Base-by-base conservation (phyloP, 2,113 vertebrate genomes). In the Naja naja region DNA sequence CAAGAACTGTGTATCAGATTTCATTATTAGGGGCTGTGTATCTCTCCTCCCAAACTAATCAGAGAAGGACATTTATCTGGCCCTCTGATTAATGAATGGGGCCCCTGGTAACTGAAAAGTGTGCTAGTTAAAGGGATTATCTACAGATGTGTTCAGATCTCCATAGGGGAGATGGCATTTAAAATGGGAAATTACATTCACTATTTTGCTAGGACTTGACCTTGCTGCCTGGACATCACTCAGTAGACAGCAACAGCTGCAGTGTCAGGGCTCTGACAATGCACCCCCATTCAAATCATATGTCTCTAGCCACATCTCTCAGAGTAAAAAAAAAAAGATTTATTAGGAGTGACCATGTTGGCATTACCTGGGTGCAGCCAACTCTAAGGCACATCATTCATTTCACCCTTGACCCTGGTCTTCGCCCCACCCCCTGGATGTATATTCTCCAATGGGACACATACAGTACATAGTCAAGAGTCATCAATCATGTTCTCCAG, bases 51-150 rank as follows among this genome's bases (percentile, higher is more conserved):
- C 93, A 89, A 94, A 93, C 93, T 94, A 94, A 56, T 95, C 94
- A 95, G 95, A 95, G 86, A 93, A 94, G 91, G 93, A 93, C 96
- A 90, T 94, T 96, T 93, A 96, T 92, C 93, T 94, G 30, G 8
- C 47, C 90, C 86, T 74, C 87, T 95, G 94, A 94, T 96, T 97
- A 96, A 94, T 95, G 95, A 96, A 85, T 92, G 0, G 0, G 93
- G 56, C 23, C 91, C 92, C 93, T 92, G 49, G 91, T 93, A 95
- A 93, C 88, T 53, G 89, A 92, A 92, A 87, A 86, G 92, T 86
- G 94, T 95, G 53, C 53, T 93, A 92, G 88, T 93, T 95, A 89
- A 96, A 95, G 93, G 88, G 91, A 89, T 55, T 89, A 95, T 74
- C 90, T 87, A 64, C 14, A 92, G 93, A 91, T 90, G 34, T 0